Evolutionary conservation across 2,888 invertebrate species (phyloP).

Genomic region (Dryococelus australis): DNA sequence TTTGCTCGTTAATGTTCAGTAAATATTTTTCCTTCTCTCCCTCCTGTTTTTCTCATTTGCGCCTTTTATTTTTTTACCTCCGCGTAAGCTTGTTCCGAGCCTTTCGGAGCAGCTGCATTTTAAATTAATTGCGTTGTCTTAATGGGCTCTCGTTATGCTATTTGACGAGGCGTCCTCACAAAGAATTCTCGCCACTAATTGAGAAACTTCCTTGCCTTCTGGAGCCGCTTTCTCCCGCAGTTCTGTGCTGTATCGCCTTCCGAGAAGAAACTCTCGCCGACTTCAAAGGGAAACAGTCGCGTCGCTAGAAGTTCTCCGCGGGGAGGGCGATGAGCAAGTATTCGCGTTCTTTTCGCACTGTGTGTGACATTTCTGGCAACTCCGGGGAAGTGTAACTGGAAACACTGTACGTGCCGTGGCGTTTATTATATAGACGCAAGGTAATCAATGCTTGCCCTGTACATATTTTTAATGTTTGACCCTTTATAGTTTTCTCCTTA

Average conservation of each 20-base stretch:
- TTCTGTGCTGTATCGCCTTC: neutral
- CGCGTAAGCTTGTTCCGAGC: neutral
- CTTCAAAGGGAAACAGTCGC: too few species aligned
- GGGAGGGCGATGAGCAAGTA: too few species aligned
- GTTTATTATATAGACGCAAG: too few species aligned
- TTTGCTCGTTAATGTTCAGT: neutral
- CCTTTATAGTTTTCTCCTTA: too few species aligned
- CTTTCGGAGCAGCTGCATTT: neutral
- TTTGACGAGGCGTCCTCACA: neutral
- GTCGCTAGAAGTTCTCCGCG: too few species aligned
- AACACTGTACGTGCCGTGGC: too few species aligned
- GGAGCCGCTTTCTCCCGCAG: neutral
- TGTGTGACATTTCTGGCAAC: too few species aligned
- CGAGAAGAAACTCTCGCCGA: too few species aligned
- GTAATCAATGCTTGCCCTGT: too few species aligned
- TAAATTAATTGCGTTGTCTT: slow-evolving; percentile 16
- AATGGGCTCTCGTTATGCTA: slow-evolving; percentile 1
- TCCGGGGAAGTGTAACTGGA: too few species aligned
- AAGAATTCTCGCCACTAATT: neutral
- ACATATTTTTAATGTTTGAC: too few species aligned
- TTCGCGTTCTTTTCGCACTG: too few species aligned
- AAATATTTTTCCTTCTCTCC: neutral
- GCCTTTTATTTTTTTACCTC: neutral
- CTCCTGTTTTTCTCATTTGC: neutral
- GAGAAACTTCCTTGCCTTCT: neutral